phyloP scores from a whole-genome alignment of 1,140 invertebrate genomes.

The Leptopilina clavipes region DNA sequence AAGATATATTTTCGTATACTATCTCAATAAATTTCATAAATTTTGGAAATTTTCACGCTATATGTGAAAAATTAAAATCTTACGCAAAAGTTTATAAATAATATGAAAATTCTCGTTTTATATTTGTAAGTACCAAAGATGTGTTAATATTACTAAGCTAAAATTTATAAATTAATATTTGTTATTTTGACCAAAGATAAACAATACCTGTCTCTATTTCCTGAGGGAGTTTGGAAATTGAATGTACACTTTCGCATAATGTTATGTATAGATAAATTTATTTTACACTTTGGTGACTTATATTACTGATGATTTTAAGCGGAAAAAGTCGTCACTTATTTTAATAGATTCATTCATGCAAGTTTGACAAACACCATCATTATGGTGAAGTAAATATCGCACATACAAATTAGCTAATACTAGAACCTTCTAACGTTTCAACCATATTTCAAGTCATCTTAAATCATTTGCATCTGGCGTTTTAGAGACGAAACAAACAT shows the following conservation, averaged over 20 bases:
- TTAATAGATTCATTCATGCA: not conserved
- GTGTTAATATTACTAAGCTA: too few relatives aligned
- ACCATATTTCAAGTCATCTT: not conserved
- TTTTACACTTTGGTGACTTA: not conserved
- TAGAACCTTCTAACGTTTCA: not conserved
- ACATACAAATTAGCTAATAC: not conserved
- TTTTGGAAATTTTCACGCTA: too few relatives aligned
- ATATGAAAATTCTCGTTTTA: too few relatives aligned
- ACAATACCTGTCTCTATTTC: too few relatives aligned
- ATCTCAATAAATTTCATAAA: too few relatives aligned
- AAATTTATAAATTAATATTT: too few relatives aligned
- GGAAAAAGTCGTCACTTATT: constrained; percentile 4
- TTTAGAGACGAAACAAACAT: not conserved
- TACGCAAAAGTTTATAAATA: too few relatives aligned
- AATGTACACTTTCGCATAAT: not conserved
- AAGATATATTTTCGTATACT: too few relatives aligned
- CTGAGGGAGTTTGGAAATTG: not conserved
- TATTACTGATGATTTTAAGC: not conserved
- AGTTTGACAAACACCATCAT: not conserved
- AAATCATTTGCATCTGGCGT: not conserved
- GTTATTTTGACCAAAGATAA: too few relatives aligned
- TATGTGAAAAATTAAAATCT: too few relatives aligned
- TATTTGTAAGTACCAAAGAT: too few relatives aligned
- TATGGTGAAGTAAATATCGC: not conserved
- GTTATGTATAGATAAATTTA: not conserved